phyloP scores from a whole-genome alignment of 2,113 vertebrate species.

The Thermophis baileyi region DNA sequence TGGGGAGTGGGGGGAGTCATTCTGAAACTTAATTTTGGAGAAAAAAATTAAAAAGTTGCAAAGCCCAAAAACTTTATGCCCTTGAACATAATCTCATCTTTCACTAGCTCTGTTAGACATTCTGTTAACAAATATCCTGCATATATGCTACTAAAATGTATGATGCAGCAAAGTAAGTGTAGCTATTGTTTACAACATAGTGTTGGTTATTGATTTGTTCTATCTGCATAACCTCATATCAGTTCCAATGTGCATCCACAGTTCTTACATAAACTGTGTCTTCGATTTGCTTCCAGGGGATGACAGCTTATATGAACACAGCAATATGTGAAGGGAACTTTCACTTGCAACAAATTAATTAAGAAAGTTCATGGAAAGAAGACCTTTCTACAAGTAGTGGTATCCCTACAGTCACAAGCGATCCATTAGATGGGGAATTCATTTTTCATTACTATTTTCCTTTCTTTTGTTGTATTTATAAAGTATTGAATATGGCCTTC shows the following conservation, averaged over 20 bases:
- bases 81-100: not conserved
- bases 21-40: not conserved
- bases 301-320: not conserved
- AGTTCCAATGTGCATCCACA: not conserved
- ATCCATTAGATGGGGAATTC: too few relatives aligned
- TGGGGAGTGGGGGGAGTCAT: not conserved
- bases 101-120: not conserved
- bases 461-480: not conserved
- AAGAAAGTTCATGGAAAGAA: not conserved
- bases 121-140: not conserved
- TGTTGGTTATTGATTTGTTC: not conserved
- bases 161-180: too few relatives aligned
- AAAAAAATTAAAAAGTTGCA: not conserved
- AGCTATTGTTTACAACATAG: not conserved
- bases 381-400: rapidly evolving
- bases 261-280: not conserved
- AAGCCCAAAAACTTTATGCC: not conserved
- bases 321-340: not conserved
- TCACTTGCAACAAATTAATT: not conserved
- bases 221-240: not conserved
- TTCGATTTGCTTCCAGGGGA: not conserved
- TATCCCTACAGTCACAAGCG: not conserved
- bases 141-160: too few relatives aligned
- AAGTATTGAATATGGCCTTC: not conserved
- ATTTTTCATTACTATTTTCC: not conserved